Base-by-base conservation (phyloP, 2,113 vertebrate species). In the Elachura formosa region DNA sequence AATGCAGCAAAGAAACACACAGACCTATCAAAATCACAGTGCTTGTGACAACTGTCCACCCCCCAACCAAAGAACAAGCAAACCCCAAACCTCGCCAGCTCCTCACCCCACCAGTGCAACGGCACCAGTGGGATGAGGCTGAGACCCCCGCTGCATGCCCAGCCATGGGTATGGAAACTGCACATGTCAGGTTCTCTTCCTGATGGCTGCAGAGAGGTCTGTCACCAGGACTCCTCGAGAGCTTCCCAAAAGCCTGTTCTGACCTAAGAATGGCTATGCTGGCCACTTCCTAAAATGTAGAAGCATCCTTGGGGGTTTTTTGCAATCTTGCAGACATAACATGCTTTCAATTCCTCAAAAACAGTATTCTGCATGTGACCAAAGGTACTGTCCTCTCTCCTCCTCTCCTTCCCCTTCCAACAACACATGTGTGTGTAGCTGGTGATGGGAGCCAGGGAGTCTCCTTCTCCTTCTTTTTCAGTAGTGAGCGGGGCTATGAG, bases 331-430 rank as follows among this genome's bases (percentile, higher is more conserved):
- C 94, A 92, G 87, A 93, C 84, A 81, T 29, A 67, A 67, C 46
- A 51, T 29, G 82, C 29, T 97, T 96, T 97, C 96, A 91, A 61
- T 97, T 97, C 97, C 95, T 93, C 95, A 95, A 94, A 95, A 85
- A 38, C 3, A 6, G 41, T 51, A 54, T 31, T 89, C 48, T 80
- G 56, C 93, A 73, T 56, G 87, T 96, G 93, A 97, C 72, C 64
- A 92, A 58, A 72, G 63, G 52, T 81, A 72, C 49, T 46, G 40
- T 87, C 71, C 54, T 92, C 78, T 91, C 71, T 84, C 77, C 52
- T 72, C 43, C 71, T 90, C 83, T 74, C 94, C 94, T 96, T 97
- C 95, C 94, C 51, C 64, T 94, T 95, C 84, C 55, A 82, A 25
- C 12, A 59, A 41, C 51, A 88, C 43, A 64, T 1, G 9, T 49